Base-by-base conservation (phyloP, 1,140 invertebrate species). In the Euwallacea fornicatus region DNA sequence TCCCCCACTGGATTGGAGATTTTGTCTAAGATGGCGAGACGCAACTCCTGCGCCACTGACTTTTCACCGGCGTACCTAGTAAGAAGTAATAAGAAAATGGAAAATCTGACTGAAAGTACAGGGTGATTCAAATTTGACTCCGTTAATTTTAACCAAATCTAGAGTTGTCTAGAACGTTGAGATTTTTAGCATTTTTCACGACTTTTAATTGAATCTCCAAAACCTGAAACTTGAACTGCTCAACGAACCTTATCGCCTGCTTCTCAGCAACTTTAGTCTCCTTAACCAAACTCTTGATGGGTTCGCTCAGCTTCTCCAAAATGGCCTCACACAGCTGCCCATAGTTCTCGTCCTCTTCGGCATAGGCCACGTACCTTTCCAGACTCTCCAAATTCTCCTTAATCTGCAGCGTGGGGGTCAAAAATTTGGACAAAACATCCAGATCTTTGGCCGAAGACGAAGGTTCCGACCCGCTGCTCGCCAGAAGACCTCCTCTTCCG, bases 1-100 rank as follows among this genome's bases (percentile, higher is more conserved):
- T 86, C 83, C 65, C 82, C 81, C 7, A 86, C 77, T 2, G 85
- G 84, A 21, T 82, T 78, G 0, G 80, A 81, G 0, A 86, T 81
- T 69, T 83, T 82, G 65, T 86, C 84, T 15, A 86, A 76, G 58
- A 86, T 79, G 13, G 83, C 82, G 75, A 83, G 79, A 56, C 84
- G 82, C 9, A 85, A 76, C 69, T 85, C 84, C 71, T 85, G 83
- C 33, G 83, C 80, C 63, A 84, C 74, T 0, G 83, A 82, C 70
- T 85, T 83, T 61, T 81, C 76, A 0, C 76, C 79, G 9, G 82
- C 75, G 42, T 82, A 80, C 67, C 80, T 78, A 8, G 83, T 78
- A 0, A 33, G 21, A 33, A 33, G 21, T 1, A 33, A 4, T 33
- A 33, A 33, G 21, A 33, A 33, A 33, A 33, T 33, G 4, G 21